Conservation (phyloP, 2,888 invertebrate species). For the Lasioglossum morio region DNA sequence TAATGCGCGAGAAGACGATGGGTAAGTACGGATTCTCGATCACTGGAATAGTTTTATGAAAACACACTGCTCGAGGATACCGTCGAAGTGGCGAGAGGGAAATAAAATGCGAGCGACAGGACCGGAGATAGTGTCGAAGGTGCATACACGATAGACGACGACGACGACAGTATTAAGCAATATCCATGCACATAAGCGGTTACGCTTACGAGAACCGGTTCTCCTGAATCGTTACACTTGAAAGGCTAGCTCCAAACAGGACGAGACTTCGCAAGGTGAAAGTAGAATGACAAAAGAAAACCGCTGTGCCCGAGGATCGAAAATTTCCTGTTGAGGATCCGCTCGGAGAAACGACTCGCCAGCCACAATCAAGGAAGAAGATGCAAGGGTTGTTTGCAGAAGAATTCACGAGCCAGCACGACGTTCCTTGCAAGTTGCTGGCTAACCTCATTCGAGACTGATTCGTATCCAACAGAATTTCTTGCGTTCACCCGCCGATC, state of each 20-base stretch:
- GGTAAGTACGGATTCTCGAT: slow-evolving; percentile 8
- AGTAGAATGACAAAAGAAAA: slow-evolving; percentile 60
- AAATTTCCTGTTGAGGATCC: slow-evolving; percentile 23
- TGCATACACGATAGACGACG: slow-evolving; percentile 45
- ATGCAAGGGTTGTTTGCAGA: slow-evolving; percentile 25
- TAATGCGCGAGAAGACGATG: slow-evolving; percentile 16
- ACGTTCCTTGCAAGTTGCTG: slow-evolving; percentile 30
- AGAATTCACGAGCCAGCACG: slow-evolving; percentile 4
- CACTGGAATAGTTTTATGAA: slow-evolving; percentile 39
- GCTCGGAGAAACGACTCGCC: slow-evolving; percentile 15
- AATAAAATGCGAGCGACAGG: slow-evolving; percentile 34
- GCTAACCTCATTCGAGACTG: slow-evolving; percentile 61
- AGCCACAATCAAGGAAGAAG: not conserved
- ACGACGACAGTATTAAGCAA: slow-evolving; percentile 51
- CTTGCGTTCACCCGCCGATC: slow-evolving; percentile 14
- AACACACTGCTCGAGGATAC: slow-evolving; percentile 37
- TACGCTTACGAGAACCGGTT: slow-evolving; percentile 62
- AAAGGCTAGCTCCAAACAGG: slow-evolving; percentile 52
- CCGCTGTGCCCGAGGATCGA: slow-evolving; percentile 1
- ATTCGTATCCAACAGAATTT: slow-evolving; percentile 16
- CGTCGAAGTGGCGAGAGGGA: not conserved
- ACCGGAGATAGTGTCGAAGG: slow-evolving; percentile 29
- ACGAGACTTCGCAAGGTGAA: slow-evolving; percentile 59
- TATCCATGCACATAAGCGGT: slow-evolving; percentile 60
- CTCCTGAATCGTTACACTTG: slow-evolving; percentile 55